Conservation (phyloP, 37 sponge, comb jelly and placozoan species). For the Mnemiopsis leidyi region DNA sequence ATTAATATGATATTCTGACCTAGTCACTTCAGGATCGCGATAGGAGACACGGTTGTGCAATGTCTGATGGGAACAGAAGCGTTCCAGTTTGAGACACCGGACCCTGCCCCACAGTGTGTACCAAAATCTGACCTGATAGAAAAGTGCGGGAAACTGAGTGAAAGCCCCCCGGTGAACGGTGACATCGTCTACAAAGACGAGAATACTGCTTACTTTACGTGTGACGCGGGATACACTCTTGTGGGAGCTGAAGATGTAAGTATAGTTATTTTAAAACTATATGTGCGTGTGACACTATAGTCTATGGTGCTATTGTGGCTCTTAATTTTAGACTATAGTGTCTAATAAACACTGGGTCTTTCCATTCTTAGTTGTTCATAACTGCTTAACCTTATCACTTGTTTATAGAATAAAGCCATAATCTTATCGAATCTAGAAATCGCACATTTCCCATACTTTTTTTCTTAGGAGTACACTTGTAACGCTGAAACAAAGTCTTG, state of each 20-base stretch:
- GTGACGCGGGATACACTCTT: background rate
- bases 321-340: background rate
- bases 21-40: background rate
- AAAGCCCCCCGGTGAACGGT: background rate
- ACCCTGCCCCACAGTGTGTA: background rate
- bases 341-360: too few species aligned
- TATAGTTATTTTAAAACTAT: too few species aligned
- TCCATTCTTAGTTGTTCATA: too few species aligned
- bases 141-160: background rate
- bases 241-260: background rate
- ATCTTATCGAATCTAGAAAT: too few species aligned
- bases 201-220: background rate
- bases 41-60: background rate
- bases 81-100: background rate
- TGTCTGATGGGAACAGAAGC: background rate
- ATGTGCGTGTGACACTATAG: too few species aligned
- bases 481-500: background rate
- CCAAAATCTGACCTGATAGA: background rate
- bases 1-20: too few species aligned
- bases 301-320: too few species aligned
- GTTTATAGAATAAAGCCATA: too few species aligned
- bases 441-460: background rate
- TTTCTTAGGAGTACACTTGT: background rate
- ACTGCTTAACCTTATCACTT: too few species aligned
- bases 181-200: constrained; percentile 14